These are phyloP conservation scores for Echinometra lucunter DNA, from an alignment of 53 echinoderm and acorn worm genomes.

Conservation along the genomic window DNA sequence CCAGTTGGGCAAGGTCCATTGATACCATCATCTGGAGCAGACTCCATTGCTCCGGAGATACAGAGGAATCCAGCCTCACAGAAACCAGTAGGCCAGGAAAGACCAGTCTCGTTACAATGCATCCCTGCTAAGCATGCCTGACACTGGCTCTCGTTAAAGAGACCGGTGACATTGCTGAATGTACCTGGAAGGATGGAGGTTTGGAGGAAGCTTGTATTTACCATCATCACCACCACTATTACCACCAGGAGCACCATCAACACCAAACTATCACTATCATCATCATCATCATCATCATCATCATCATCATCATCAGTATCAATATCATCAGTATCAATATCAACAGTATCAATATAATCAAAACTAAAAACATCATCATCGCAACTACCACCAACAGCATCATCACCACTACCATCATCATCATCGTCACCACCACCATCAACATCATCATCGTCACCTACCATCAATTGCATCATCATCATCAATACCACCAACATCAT, in stretches of 20 bases:
- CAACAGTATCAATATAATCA: background rate
- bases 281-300: background rate
- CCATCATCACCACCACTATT: background rate
- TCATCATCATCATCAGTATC: background rate
- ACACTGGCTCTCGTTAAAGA: slow-evolving; percentile 74
- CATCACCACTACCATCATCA: background rate
- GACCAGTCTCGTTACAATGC: slow-evolving; percentile 91
- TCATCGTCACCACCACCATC: background rate
- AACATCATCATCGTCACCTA: background rate
- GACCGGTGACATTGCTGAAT: slow-evolving; percentile 81
- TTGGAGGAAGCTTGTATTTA: background rate
- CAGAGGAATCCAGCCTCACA: slow-evolving; percentile 94
- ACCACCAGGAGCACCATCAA: background rate
- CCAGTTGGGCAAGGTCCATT: slow-evolving; percentile 90
- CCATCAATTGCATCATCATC: background rate
- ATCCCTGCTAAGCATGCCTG: slow-evolving; percentile 87
- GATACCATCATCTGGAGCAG: slow-evolving; percentile 81
- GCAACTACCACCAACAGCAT: too few species aligned
- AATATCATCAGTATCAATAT: background rate
- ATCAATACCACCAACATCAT: background rate
- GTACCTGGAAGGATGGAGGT: slow-evolving; percentile 75
- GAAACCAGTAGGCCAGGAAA: slow-evolving; percentile 87
- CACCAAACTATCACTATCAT: background rate
- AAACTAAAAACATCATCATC: background rate
- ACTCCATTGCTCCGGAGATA: slow-evolving; percentile 74